Conservation (phyloP, 1,140 invertebrate genomes). For the Lanistes nyassanus region DNA sequence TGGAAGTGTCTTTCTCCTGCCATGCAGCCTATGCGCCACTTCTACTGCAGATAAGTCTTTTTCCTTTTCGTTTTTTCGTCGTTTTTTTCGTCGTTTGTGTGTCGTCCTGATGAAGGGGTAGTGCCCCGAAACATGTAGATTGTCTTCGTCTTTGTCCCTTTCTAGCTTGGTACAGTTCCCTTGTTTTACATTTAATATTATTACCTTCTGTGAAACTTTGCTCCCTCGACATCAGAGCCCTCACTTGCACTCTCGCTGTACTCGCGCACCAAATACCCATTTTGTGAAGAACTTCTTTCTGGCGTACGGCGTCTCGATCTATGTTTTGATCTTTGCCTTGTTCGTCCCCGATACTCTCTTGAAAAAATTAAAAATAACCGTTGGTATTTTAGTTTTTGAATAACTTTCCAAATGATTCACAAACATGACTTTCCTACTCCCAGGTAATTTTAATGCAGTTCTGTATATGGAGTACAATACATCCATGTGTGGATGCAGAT, state of each 20-base stretch:
- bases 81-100: too few relatives aligned
- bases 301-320: slow-evolving; percentile 46
- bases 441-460: neutral
- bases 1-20: too few relatives aligned
- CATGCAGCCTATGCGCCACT: too few relatives aligned
- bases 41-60: too few relatives aligned
- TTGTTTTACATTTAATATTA: too few relatives aligned
- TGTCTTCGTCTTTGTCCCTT: too few relatives aligned
- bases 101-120: too few relatives aligned
- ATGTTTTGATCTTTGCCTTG: slow-evolving; percentile 42
- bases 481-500: neutral
- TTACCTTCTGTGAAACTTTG: slow-evolving; percentile 32
- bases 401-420: neutral
- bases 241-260: slow-evolving; percentile 47
- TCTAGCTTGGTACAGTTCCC: too few relatives aligned
- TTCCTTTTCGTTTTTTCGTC: too few relatives aligned
- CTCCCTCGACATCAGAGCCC: slow-evolving; percentile 42
- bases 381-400: too few relatives aligned
- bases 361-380: neutral
- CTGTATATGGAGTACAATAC: neutral
- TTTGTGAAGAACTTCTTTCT: slow-evolving; percentile 35
- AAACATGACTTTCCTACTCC: neutral
- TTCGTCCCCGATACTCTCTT: slow-evolving; percentile 11
- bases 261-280: slow-evolving; percentile 47
- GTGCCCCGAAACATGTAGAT: too few relatives aligned